Evolutionary conservation across 1,140 invertebrate species (phyloP).

Genomic region (Drosophila nigromelanica): DNA sequence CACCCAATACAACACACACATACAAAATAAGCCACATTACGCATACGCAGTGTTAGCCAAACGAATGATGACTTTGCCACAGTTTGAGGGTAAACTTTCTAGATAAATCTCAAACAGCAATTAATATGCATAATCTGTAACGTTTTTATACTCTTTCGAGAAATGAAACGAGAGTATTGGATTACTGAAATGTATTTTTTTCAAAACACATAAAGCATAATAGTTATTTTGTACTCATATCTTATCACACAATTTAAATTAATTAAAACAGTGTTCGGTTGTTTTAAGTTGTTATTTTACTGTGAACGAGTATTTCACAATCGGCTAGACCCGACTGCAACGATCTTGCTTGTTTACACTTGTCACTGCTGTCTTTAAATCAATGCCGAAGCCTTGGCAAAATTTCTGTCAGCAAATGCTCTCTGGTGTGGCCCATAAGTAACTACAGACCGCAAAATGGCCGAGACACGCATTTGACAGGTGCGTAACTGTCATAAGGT

Average conservation of each 20-base stretch:
- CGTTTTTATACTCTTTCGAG: constrained; percentile 24
- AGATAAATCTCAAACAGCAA: constrained; percentile 44
- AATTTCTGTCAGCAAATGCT: constrained; percentile 67
- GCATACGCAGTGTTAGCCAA: constrained; percentile 49
- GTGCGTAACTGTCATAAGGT: constrained; percentile 60
- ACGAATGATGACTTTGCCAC: constrained; percentile 24
- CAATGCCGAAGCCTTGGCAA: constrained; percentile 34
- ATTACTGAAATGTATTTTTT: too few species aligned
- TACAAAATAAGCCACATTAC: constrained; percentile 41
- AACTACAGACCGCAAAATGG: constrained; percentile 49
- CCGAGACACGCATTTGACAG: constrained; percentile 51
- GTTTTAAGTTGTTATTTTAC: too few species aligned
- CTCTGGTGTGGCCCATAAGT: constrained; percentile 60
- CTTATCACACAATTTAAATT: too few species aligned
- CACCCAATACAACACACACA: not conserved
- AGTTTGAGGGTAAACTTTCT: constrained; percentile 35
- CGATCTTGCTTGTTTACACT: constrained; percentile 1
- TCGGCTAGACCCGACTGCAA: too few species aligned
- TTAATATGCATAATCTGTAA: constrained; percentile 78
- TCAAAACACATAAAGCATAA: too few species aligned
- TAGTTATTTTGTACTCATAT: too few species aligned
- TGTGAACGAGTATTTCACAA: too few species aligned
- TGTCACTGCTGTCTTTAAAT: constrained; percentile 48
- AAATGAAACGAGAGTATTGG: too few species aligned
- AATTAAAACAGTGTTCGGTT: too few species aligned